A percentile compares a stretch with the other conserved stretches of the same genome.
Conservation (phyloP, 2,888 invertebrate species). For the Tineola bisselliella region DNA sequence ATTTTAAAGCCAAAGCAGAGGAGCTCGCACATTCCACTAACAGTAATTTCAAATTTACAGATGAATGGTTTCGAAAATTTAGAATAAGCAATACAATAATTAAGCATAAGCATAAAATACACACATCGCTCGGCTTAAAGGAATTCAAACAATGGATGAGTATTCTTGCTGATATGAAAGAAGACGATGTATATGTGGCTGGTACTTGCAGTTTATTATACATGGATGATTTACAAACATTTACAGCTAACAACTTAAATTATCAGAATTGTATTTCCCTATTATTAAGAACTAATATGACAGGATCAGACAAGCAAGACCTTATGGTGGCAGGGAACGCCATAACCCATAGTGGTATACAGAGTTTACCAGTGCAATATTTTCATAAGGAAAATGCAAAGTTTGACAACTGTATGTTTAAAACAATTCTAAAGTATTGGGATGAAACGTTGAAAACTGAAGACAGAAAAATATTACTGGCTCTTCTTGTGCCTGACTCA, state of each 20-base stretch:
- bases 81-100: slow-evolving; percentile 26
- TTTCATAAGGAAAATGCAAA: slow-evolving; percentile 23
- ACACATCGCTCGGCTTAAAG: slow-evolving; percentile 18
- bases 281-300: slow-evolving; percentile 24
- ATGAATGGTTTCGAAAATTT: slow-evolving; percentile 29
- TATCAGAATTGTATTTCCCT: slow-evolving; percentile 26
- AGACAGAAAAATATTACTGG: slow-evolving; percentile 22
- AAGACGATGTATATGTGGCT: slow-evolving; percentile 25
- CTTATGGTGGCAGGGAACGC: slow-evolving; percentile 26
- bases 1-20: slow-evolving; percentile 23
- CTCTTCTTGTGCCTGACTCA: slow-evolving; percentile 24
- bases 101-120: slow-evolving; percentile 19
- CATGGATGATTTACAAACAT: slow-evolving; percentile 23
- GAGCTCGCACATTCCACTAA: slow-evolving; percentile 23
- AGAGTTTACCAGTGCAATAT: slow-evolving; percentile 28
- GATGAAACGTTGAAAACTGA: slow-evolving; percentile 22
- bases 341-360: slow-evolving; percentile 18
- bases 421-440: slow-evolving; percentile 27
- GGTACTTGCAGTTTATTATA: slow-evolving; percentile 26
- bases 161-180: slow-evolving; percentile 20
- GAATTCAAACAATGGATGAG: slow-evolving; percentile 22
- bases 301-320: slow-evolving; percentile 26
- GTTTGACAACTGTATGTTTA: slow-evolving; percentile 23
- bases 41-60: slow-evolving; percentile 23
- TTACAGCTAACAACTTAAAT: slow-evolving; percentile 20